A percentile compares a stretch with the other conserved stretches of the same genome.
These are phyloP conservation scores for Cromileptes altivelis DNA, from an alignment of 2,113 vertebrate species.

Conservation along the genomic window DNA sequence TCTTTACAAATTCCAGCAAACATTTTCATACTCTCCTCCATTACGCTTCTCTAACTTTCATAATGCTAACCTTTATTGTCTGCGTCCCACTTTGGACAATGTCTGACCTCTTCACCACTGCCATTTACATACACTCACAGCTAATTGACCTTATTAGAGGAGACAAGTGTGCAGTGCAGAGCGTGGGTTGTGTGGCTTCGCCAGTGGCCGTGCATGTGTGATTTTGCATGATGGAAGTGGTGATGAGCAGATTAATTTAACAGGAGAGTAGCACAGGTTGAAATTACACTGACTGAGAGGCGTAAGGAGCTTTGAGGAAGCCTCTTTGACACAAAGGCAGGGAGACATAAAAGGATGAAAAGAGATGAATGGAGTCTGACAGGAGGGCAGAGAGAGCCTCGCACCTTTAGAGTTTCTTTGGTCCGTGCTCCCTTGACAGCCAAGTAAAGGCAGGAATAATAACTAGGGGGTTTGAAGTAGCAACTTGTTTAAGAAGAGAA, in stretches of 20 bases:
- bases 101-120: constrained; percentile 51
- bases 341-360: constrained; percentile 32
- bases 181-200: constrained; percentile 32
- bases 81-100: constrained; percentile 67
- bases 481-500: constrained; percentile 20
- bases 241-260: constrained; percentile 43
- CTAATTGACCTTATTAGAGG: constrained; percentile 72
- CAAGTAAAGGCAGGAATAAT: constrained; percentile 20
- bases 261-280: constrained; percentile 7
- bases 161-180: constrained; percentile 27
- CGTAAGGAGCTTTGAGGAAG: constrained; percentile 12
- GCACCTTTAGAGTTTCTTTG: constrained; percentile 2
- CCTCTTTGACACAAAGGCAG: constrained; percentile 30
- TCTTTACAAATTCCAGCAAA: constrained; percentile 28
- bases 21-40: not conserved
- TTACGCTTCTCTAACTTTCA: constrained; percentile 11
- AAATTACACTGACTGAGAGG: not conserved
- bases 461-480: constrained; percentile 23
- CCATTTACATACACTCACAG: constrained; percentile 58
- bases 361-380: constrained; percentile 26
- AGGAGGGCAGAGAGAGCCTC: constrained; percentile 10
- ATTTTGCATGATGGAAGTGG: constrained; percentile 21
- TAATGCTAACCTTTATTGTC: constrained; percentile 45
- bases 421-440: not conserved
- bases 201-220: constrained; percentile 11